phyloP scores from a whole-genome alignment of 2,888 invertebrate genomes.

The Aphidoletes aphidimyza region DNA sequence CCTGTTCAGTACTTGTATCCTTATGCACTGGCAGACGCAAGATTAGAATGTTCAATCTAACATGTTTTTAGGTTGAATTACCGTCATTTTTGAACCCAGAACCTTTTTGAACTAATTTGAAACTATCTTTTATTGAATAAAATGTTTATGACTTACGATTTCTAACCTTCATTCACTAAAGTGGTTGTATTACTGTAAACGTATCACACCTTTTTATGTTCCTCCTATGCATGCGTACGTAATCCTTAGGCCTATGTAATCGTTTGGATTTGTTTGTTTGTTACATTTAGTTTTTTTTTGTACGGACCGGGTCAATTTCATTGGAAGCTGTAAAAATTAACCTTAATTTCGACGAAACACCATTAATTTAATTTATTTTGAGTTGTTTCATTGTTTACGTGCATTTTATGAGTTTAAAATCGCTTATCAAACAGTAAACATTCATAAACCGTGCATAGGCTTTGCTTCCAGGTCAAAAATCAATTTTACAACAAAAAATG shows the following conservation, averaged over 20 bases:
- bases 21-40: neutral
- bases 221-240: neutral
- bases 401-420: neutral
- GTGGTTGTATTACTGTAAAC: too few relatives aligned
- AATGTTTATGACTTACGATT: slow-evolving; percentile 13
- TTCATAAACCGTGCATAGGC: neutral
- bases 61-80: too few relatives aligned
- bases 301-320: slow-evolving; percentile 20
- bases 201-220: too few relatives aligned
- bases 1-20: slow-evolving; percentile 2
- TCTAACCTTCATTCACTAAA: slow-evolving; percentile 1
- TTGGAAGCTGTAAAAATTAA: slow-evolving; percentile 28
- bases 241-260: neutral
- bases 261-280: neutral
- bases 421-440: slow-evolving; percentile 23
- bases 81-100: too few relatives aligned
- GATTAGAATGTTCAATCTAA: too few relatives aligned
- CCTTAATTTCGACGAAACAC: neutral
- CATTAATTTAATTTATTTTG: neutral
- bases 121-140: too few relatives aligned
- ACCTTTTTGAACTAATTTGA: too few relatives aligned
- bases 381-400: neutral
- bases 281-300: neutral
- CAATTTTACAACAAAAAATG: neutral
- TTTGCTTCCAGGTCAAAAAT: neutral